These are phyloP conservation scores for Hecatera dysodea DNA, from an alignment of 2,888 invertebrate genomes.

Conservation along the genomic window DNA sequence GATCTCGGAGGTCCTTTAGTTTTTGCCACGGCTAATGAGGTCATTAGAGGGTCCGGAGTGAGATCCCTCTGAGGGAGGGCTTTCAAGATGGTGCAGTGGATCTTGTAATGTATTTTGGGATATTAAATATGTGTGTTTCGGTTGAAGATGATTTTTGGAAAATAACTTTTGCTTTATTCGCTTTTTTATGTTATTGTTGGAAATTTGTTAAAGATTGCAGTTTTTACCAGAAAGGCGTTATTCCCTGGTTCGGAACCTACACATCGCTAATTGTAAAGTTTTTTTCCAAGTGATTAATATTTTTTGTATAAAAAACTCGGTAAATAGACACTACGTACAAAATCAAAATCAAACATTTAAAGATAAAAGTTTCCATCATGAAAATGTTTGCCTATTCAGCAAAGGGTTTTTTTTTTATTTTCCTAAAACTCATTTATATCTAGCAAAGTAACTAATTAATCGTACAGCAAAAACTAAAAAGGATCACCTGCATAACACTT, in stretches of 20 bases:
- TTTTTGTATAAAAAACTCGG: too few relatives aligned
- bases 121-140: constrained; percentile 16
- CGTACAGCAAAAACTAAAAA: neutral
- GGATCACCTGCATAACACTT: constrained; percentile 13
- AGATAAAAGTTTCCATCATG: too few relatives aligned
- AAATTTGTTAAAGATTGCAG: too few relatives aligned
- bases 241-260: too few relatives aligned
- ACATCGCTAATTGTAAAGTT: too few relatives aligned
- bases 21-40: constrained; percentile 75
- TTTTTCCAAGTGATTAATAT: too few relatives aligned
- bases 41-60: constrained; percentile 71
- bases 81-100: constrained; percentile 62
- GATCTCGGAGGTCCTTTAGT: constrained; percentile 63
- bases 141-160: constrained; percentile 17
- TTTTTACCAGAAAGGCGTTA: too few relatives aligned
- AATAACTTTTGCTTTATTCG: neutral
- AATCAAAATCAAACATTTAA: too few relatives aligned
- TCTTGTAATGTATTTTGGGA: constrained; percentile 50
- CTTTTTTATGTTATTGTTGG: neutral
- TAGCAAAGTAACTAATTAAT: neutral
- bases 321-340: too few relatives aligned
- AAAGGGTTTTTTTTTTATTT: too few relatives aligned
- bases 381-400: too few relatives aligned
- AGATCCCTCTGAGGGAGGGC: constrained; percentile 56
- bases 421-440: neutral